Evolutionary conservation across 2,888 invertebrate species (phyloP).

Genomic region (Hypolimnas misippus): DNA sequence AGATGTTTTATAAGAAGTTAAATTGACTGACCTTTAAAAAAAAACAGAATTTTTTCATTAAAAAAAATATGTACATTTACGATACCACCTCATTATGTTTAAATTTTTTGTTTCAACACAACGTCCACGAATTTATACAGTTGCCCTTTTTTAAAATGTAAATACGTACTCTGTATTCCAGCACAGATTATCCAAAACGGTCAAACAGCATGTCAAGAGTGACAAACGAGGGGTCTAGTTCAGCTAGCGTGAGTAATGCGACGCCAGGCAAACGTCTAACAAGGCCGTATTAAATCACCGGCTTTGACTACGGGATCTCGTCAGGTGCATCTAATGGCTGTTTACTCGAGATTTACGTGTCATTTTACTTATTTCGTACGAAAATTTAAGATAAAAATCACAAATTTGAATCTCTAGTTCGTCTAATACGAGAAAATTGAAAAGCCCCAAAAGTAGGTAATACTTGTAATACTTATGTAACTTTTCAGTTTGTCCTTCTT

Average conservation of each 20-base stretch:
- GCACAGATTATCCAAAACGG: conserved; percentile 30
- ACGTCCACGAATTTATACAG: neutral
- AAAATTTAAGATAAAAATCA: too few species aligned
- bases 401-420: too few species aligned
- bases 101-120: too few species aligned
- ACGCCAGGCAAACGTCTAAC: conserved; percentile 47
- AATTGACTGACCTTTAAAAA: too few species aligned
- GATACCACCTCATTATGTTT: too few species aligned
- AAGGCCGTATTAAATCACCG: conserved; percentile 62
- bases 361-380: neutral
- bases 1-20: too few species aligned
- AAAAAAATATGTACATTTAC: too few species aligned
- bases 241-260: conserved; percentile 36
- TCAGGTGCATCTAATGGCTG: conserved; percentile 24
- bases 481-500: too few species aligned
- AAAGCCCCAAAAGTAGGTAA: too few species aligned
- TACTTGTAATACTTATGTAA: too few species aligned
- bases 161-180: neutral
- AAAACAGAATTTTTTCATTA: too few species aligned
- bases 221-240: conserved; percentile 56
- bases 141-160: neutral
- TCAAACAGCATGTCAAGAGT: conserved; percentile 41
- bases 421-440: too few species aligned
- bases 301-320: conserved; percentile 46
- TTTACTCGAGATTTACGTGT: conserved; percentile 1